These are phyloP conservation scores for Drosophila longiperda DNA, from an alignment of 2,888 invertebrate genomes.

Conservation along the genomic window DNA sequence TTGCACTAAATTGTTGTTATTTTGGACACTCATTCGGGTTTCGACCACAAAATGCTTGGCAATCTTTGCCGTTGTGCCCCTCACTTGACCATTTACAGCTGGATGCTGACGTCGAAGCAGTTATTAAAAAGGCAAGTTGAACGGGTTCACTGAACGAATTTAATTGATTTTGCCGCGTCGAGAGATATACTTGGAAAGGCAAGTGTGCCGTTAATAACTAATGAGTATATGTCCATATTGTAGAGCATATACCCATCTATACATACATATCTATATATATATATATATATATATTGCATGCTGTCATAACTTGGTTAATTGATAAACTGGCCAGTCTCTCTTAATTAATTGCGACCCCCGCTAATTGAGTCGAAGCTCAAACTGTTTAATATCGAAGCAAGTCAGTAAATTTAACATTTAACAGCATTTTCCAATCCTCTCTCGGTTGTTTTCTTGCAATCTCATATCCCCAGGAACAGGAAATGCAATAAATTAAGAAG, in stretches of 20 bases:
- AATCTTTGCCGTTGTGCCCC: not conserved
- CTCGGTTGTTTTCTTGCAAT: not conserved
- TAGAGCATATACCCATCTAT: not conserved
- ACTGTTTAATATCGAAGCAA: slow-evolving; percentile 36
- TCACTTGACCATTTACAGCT: slow-evolving; percentile 37
- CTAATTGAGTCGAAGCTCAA: slow-evolving; percentile 40
- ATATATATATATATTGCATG: slow-evolving; percentile 9
- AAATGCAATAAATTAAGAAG: slow-evolving; percentile 63
- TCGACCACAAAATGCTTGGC: slow-evolving; percentile 24
- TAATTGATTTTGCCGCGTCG: slow-evolving; percentile 60
- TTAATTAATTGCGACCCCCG: slow-evolving; percentile 20
- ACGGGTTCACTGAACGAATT: slow-evolving; percentile 69
- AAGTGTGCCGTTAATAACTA: slow-evolving; percentile 57
- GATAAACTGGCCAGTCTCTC: slow-evolving; percentile 35
- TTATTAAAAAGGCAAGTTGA: slow-evolving; percentile 39
- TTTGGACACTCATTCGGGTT: slow-evolving; percentile 17
- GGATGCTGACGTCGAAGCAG: slow-evolving; percentile 20
- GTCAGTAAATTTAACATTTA: slow-evolving; percentile 5
- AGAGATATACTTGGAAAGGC: slow-evolving; percentile 37
- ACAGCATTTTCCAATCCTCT: not conserved
- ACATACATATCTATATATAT: not conserved
- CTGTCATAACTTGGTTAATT: slow-evolving; percentile 56
- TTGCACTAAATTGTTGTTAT: slow-evolving; percentile 47
- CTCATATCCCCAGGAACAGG: slow-evolving; percentile 32
- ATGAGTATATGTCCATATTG: not conserved